Evolutionary conservation across 2,113 vertebrate genomes (phyloP), one percentile per base, ranked within the genome.

Genomic region (Proterorhinus semilunaris): DNA sequence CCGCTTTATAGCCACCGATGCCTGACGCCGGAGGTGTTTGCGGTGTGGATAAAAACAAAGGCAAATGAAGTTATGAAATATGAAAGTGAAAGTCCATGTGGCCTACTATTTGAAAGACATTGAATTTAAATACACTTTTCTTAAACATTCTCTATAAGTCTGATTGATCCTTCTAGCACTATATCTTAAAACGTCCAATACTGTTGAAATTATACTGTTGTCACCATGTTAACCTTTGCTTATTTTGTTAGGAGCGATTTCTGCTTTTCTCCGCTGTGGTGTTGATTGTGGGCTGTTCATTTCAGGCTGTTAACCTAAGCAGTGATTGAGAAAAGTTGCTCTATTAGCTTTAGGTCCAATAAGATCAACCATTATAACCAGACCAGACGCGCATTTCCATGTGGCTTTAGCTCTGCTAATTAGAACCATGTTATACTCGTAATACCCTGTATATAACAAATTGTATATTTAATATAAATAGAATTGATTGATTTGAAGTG

Each of bases 271-370:
- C 5, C 5, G 7, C 27, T 15, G 21, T 6, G 27, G 27, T 42
- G 55, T 42, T 58, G 55, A 58, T 58, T 42, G 27, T 21, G 11
- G 27, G 42, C 27, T 58, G 11, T 36, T 58, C 21, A 58, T 58
- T 58, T 13, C 27, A 58, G 55, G 55, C 55, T 13, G 55, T 58
- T 58, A 42, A 58, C 10, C 55, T 42, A 12, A 42, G 55, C 21
- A 58, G 55, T 58, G 42, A 58, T 58, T 21, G 27, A 58, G 55
- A 58, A 58, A 58, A 58, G 55, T 58, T 42, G 55, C 55, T 58
- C 55, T 13, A 42, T 58, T 58, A 58, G 55, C 11, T 3, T 21
- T 42, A 58, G 11, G 27, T 42, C 55, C 55, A 58, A 42, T 42
- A 42, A 42, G 42, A 58, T 42, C 27, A 42, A 7, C 11, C 55